These are phyloP conservation scores for Pyrrhosoma nymphula DNA, from an alignment of 2,888 invertebrate genomes.

Conservation along the genomic window DNA sequence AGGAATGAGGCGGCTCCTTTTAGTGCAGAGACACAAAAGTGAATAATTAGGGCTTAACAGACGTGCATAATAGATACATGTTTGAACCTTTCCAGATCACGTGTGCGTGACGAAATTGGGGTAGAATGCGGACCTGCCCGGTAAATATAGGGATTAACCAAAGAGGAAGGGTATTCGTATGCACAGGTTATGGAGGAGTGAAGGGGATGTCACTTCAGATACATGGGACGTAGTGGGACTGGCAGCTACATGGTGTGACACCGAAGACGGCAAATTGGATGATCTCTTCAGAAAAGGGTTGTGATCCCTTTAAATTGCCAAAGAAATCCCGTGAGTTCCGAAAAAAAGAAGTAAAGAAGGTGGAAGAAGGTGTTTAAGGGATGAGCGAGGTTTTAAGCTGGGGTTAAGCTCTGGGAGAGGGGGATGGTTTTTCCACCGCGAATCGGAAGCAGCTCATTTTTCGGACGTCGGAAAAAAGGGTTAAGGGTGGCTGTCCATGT, in stretches of 20 bases:
- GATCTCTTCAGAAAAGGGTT: constrained; percentile 42
- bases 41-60: background rate
- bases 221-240: background rate
- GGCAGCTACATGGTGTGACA: constrained; percentile 41
- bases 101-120: background rate
- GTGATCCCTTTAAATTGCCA: constrained; percentile 55
- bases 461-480: constrained; percentile 45
- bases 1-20: background rate
- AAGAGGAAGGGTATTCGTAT: background rate
- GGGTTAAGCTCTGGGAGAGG: constrained; percentile 6
- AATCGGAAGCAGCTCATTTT: constrained; percentile 61
- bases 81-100: background rate
- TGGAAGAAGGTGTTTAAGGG: constrained; percentile 59
- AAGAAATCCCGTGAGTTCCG: constrained; percentile 29
- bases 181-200: background rate
- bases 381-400: constrained; percentile 48
- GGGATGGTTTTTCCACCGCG: constrained; percentile 19
- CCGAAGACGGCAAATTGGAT: constrained; percentile 60
- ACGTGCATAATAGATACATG: background rate
- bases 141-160: constrained; percentile 3
- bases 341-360: background rate
- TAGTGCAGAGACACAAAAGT: background rate
- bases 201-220: background rate
- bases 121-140: background rate
- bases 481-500: background rate